Conservation (phyloP, 1,140 invertebrate genomes). For the Meloidogyne hapla region DNA sequence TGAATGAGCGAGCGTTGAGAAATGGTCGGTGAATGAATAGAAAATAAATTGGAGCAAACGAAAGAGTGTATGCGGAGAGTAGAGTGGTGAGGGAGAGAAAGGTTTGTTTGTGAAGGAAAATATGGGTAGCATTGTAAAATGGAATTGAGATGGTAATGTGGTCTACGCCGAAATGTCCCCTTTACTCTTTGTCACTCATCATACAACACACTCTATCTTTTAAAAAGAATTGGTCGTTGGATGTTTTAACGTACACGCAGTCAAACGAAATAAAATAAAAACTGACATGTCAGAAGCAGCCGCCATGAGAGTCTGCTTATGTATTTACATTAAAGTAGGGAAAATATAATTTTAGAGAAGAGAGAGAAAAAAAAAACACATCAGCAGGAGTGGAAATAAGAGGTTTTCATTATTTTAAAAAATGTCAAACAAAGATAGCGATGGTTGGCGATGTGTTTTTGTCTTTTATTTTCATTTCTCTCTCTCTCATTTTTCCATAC, state of each 20-base stretch:
- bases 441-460: neutral
- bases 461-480: neutral
- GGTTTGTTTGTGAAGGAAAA: neutral
- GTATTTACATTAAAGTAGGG: neutral
- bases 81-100: neutral
- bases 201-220: neutral
- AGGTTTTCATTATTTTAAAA: neutral
- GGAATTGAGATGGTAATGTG: neutral
- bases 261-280: neutral
- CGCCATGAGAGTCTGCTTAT: too few relatives aligned
- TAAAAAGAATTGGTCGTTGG: neutral
- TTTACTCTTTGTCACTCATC: neutral
- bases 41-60: neutral
- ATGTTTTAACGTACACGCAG: neutral
- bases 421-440: neutral
- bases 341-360: neutral
- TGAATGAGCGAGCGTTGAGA: neutral
- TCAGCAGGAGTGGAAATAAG: neutral
- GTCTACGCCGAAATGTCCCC: neutral
- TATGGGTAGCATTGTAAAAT: neutral
- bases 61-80: neutral
- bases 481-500: neutral
- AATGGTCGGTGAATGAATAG: neutral
- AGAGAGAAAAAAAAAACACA: neutral
- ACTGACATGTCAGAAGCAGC: neutral